These are phyloP conservation scores for Phalera bucephala DNA, from an alignment of 2,888 invertebrate species.

Conservation along the genomic window DNA sequence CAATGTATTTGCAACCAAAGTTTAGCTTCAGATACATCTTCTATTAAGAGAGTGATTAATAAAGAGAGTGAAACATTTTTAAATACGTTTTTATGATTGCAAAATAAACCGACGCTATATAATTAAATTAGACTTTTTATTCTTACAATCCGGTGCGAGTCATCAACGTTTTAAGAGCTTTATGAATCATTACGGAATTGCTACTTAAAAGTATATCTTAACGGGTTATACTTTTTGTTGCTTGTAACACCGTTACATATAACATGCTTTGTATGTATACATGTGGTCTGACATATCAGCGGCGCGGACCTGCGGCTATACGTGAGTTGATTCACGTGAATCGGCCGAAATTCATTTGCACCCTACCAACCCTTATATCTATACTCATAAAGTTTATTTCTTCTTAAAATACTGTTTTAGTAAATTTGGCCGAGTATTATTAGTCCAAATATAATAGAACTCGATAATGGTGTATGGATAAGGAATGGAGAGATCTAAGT, in stretches of 20 bases:
- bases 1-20: no score
- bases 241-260: slow-evolving; percentile 20
- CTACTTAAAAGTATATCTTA: neutral
- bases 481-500: slow-evolving; percentile 15
- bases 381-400: neutral
- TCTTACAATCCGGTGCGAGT: no score
- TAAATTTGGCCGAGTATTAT: neutral
- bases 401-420: neutral
- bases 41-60: no score
- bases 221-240: slow-evolving; percentile 8
- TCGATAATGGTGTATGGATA: slow-evolving; percentile 18
- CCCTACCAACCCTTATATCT: neutral
- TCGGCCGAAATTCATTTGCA: neutral
- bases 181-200: no score
- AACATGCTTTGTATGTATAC: slow-evolving; percentile 23
- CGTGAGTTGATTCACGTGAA: slow-evolving; percentile 27
- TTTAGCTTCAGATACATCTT: no score
- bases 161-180: no score
- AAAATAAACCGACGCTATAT: no score
- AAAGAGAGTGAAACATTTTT: no score
- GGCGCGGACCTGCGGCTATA: slow-evolving; percentile 40
- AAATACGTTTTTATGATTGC: no score
- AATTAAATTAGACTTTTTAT: no score
- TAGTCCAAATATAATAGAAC: slow-evolving; percentile 14
- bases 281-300: slow-evolving; percentile 44